A percentile compares a stretch with the other conserved stretches of the same genome.
These are phyloP conservation scores for Tachysurus vachellii DNA, from an alignment of 2,113 vertebrate genomes.

Conservation along the genomic window DNA sequence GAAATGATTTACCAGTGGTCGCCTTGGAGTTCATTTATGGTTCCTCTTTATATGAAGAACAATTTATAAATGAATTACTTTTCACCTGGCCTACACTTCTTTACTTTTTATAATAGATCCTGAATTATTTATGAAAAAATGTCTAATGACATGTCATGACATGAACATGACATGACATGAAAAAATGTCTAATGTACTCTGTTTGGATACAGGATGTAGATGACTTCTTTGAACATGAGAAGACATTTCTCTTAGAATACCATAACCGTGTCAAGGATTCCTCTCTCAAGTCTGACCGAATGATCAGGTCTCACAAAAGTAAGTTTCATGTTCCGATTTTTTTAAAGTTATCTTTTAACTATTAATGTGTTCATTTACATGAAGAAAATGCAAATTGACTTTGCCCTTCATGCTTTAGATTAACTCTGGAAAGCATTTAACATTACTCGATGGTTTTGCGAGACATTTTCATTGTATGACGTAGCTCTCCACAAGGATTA, in stretches of 20 bases:
- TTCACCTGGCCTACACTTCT: background rate
- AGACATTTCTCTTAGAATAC: slow-evolving; percentile 97
- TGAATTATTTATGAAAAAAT: background rate
- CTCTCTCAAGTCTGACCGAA: slow-evolving; percentile 93
- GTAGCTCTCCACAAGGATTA: background rate
- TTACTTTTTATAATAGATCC: background rate
- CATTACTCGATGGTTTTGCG: background rate
- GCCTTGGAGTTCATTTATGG: background rate
- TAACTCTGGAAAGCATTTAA: background rate
- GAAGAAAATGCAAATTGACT: background rate
- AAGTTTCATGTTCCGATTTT: slow-evolving; percentile 59
- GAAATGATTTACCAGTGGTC: slow-evolving; percentile 36
- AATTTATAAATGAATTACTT: background rate
- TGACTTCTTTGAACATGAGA: slow-evolving; percentile 98
- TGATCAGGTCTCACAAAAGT: slow-evolving; percentile 99
- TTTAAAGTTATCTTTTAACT: background rate
- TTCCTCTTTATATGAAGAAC: background rate
- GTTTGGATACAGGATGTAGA: slow-evolving; percentile 87
- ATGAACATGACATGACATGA: too few species aligned
- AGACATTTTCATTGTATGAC: background rate
- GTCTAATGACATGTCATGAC: too few species aligned
- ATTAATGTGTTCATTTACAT: background rate
- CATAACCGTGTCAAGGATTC: slow-evolving; percentile 97
- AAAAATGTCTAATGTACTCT: slow-evolving; percentile 13
- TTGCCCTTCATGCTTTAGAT: too few species aligned